Evolutionary conservation across 2,888 invertebrate species (phyloP).

Genomic region (Gnatocerus cornutus): DNA sequence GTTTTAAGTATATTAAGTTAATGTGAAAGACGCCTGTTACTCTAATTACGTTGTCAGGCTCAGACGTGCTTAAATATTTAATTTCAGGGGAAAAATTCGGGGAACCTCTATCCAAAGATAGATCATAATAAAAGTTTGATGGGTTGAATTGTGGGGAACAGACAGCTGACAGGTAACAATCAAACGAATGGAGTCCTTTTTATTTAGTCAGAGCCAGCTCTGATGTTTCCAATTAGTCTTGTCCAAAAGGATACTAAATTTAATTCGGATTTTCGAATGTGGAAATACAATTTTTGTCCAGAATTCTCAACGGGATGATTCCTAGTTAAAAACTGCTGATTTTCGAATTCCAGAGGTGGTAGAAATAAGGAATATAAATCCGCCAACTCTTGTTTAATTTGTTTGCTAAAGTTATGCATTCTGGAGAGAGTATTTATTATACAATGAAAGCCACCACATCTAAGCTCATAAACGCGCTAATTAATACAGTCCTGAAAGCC

Average conservation of each 20-base stretch:
- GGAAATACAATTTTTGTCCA: too few species aligned
- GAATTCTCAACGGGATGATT: too few species aligned
- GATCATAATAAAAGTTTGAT: constrained; percentile 45
- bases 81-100: constrained; percentile 37
- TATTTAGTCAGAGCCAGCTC: constrained; percentile 44
- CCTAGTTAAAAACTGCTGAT: too few species aligned
- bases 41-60: constrained; percentile 49
- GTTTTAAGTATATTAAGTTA: constrained; percentile 47
- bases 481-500: constrained; percentile 11
- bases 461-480: constrained; percentile 3
- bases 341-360: too few species aligned
- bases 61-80: constrained; percentile 46
- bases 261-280: too few species aligned
- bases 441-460: constrained; percentile 5
- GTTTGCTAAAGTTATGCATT: too few species aligned
- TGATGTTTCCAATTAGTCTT: constrained; percentile 17
- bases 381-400: too few species aligned
- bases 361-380: too few species aligned
- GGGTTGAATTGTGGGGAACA: constrained; percentile 31
- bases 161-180: constrained; percentile 41
- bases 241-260: constrained; percentile 12
- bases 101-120: constrained; percentile 9
- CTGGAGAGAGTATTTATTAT: background rate
- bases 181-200: constrained; percentile 34
- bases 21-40: constrained; percentile 46